These are phyloP conservation scores for Lepidonotus clava DNA, from an alignment of 2,888 invertebrate genomes.

Conservation along the genomic window DNA sequence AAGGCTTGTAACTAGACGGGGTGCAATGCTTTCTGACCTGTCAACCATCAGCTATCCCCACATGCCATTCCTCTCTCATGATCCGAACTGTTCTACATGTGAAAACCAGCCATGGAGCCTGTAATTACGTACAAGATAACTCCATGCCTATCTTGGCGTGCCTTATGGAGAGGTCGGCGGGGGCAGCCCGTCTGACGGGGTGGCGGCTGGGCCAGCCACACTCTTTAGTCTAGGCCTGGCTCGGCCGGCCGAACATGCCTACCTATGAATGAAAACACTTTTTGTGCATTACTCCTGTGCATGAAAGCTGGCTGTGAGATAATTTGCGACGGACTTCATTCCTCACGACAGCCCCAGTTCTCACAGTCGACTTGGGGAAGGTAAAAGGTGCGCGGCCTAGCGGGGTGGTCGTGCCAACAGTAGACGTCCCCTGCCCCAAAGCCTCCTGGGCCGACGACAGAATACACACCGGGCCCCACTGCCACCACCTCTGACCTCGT, in stretches of 20 bases:
- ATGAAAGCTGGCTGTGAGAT: neutral
- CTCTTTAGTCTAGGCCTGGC: neutral
- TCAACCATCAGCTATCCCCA: neutral
- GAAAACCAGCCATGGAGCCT: conserved; percentile 3
- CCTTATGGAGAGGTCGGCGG: neutral
- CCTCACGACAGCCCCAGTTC: conserved; percentile 1
- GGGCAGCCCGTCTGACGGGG: neutral
- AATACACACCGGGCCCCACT: too few relatives aligned
- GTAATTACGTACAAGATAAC: neutral
- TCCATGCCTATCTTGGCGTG: conserved; percentile 12
- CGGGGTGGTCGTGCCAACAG: neutral
- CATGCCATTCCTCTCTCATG: neutral
- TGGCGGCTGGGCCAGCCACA: neutral
- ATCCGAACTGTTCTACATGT: neutral
- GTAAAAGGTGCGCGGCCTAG: neutral
- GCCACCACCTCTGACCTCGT: too few relatives aligned
- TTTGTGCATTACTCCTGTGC: conserved; percentile 7
- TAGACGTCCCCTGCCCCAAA: neutral
- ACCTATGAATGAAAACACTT: conserved; percentile 12
- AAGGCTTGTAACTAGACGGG: too few relatives aligned
- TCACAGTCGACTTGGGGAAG: neutral
- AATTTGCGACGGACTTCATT: conserved; percentile 4
- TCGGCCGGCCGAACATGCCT: neutral
- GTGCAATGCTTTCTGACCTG: neutral
- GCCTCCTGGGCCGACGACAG: too few relatives aligned